Evolutionary conservation across 2,113 vertebrate species (phyloP), one percentile per base, ranked within the genome.

Genomic region (Tetraodon nigroviridis): DNA sequence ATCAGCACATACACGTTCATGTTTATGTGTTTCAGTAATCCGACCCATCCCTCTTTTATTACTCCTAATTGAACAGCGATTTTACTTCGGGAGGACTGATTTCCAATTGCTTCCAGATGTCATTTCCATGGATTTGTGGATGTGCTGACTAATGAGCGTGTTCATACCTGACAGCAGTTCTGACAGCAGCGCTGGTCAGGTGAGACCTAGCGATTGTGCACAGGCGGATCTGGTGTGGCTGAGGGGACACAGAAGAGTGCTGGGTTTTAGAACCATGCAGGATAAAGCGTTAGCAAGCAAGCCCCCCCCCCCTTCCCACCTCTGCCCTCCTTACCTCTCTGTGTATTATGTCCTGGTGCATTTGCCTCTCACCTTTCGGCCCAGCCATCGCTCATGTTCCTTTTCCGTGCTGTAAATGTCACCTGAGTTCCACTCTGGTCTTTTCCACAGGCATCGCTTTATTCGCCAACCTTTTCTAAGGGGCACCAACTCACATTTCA

Each of bases 391-490:
- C 69, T 63, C 51, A 42, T 74, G 80, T 80, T 80, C 65, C 62
- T 71, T 82, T 80, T 76, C 70, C 82, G 71, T 64, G 87, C 83
- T 79, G 80, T 89, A 89, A 89, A 91, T 84, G 86, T 87, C 87
- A 89, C 86, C 82, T 76, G 72, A 83, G 64, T 86, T 80, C 80
- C 60, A 65, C 73, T 20, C 3, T 56, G 44, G 67, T 53, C 18
- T 67, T 48, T 55, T 60, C 72, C 61, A 79, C 75, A 80, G 71
- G 73, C 58, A 56, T 45, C 40, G 64, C 67, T 83, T 85, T 85
- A 84, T 76, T 79, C 40, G 44, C 51, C 47, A 63, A 37, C 58
- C 68, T 78, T 82, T 85, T 62, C n/a, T 62, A 80, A 80, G 71
- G 73, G 59, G 61, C 55, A 49, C 69, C 45, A 11, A 22, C 75